These are phyloP conservation scores for Sebastes paucispinis DNA, from an alignment of 2,797 vertebrate species.

Conservation along the genomic window DNA sequence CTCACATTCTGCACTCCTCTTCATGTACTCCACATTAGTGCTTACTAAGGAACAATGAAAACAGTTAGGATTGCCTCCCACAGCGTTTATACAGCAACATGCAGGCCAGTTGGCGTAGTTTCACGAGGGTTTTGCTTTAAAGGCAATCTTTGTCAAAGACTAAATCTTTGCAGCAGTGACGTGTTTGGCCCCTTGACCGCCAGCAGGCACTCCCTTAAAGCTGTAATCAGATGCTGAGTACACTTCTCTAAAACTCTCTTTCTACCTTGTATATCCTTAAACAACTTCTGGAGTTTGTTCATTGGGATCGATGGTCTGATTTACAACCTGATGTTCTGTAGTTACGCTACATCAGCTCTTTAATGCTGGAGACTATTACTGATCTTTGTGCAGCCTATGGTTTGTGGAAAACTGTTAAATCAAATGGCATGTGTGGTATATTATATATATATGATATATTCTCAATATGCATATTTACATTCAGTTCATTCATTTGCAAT, in stretches of 20 bases:
- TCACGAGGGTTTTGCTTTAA: conserved; percentile 7
- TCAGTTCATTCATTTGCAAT: background rate
- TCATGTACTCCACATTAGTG: conserved; percentile 36
- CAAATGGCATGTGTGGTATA: background rate
- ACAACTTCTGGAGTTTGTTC: background rate
- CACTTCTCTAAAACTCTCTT: background rate
- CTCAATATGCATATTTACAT: too few species aligned
- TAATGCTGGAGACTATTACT: background rate
- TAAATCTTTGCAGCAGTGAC: conserved; percentile 28
- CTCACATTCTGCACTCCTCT: conserved; percentile 56
- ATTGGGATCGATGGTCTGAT: background rate
- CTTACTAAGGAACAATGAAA: conserved; percentile 59
- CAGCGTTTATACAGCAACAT: conserved; percentile 49
- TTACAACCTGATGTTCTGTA: background rate
- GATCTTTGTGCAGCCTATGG: conserved; percentile 6
- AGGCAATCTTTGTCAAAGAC: conserved; percentile 44
- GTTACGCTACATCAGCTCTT: background rate
- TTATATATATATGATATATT: too few species aligned
- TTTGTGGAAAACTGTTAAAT: conserved; percentile 11
- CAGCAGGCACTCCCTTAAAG: background rate
- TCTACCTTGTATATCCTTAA: background rate
- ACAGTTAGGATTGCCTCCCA: conserved; percentile 53
- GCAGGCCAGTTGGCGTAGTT: conserved; percentile 31
- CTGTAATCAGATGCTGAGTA: background rate
- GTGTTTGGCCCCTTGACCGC: conserved; percentile 16